Conservation (phyloP, 2,797 vertebrate genomes). For the Tragopan temminckii region DNA sequence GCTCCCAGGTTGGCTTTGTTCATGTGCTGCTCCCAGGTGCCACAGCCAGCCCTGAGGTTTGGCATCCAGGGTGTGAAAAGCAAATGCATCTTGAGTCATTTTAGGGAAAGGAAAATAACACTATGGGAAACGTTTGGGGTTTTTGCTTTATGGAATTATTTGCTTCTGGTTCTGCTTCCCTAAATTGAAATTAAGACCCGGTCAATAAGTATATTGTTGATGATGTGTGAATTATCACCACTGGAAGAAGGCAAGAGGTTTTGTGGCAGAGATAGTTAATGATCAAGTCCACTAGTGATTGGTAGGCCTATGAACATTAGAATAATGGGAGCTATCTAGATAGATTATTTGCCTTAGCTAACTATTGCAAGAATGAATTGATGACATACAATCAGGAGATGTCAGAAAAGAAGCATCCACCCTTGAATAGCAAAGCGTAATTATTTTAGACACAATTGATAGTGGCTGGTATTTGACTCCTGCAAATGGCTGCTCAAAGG, state of each 20-base stretch:
- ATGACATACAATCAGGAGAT: not conserved
- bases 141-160: not conserved
- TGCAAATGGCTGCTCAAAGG: not conserved
- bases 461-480: not conserved
- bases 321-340: not conserved
- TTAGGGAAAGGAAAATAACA: not conserved
- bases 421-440: not conserved
- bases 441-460: not conserved
- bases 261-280: not conserved
- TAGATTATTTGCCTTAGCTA: not conserved
- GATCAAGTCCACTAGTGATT: not conserved
- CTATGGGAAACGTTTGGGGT: not conserved
- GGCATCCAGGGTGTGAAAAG: not conserved
- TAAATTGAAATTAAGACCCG: not conserved
- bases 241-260: not conserved
- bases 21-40: not conserved
- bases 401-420: not conserved
- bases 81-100: not conserved
- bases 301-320: not conserved
- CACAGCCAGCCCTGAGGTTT: not conserved
- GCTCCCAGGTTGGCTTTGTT: not conserved
- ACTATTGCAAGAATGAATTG: not conserved
- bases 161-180: not conserved
- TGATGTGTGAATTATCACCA: not conserved
- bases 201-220: not conserved